These are phyloP conservation scores for Cataglyphis rosenhaueri DNA, from an alignment of 2,888 invertebrate species.

Conservation along the genomic window DNA sequence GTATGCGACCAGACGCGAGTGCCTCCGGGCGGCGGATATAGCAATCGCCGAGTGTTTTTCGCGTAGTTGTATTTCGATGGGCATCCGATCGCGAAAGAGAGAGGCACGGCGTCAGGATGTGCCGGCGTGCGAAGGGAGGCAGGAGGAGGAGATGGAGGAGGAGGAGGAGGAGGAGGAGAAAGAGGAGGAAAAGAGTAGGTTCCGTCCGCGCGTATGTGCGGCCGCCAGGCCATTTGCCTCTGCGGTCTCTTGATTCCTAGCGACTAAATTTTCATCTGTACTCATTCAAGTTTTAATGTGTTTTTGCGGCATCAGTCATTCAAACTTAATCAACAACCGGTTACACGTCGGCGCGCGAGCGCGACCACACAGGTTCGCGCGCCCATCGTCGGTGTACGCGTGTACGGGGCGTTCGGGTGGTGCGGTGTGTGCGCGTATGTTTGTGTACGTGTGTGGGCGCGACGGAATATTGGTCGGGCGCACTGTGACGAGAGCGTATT, in stretches of 20 bases:
- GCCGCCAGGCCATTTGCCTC: conserved; percentile 84
- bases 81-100: conserved; percentile 72
- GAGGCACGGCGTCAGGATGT: conserved; percentile 49
- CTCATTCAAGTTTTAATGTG: conserved; percentile 85
- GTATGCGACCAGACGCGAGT: conserved; percentile 73
- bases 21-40: conserved; percentile 71
- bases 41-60: conserved; percentile 79
- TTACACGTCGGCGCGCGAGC: conserved; percentile 74
- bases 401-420: conserved; percentile 52
- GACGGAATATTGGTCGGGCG: conserved; percentile 81
- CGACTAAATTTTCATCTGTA: conserved; percentile 85
- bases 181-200: conserved; percentile 58
- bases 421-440: background rate
- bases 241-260: conserved; percentile 85
- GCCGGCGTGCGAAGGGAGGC: conserved; percentile 33
- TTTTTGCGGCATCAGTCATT: conserved; percentile 85
- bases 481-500: conserved; percentile 84
- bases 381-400: conserved; percentile 62
- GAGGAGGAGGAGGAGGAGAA: conserved; percentile 34
- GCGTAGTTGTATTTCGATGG: conserved; percentile 80
- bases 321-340: conserved; percentile 84
- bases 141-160: conserved; percentile 35
- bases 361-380: conserved; percentile 53
- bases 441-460: conserved; percentile 68
- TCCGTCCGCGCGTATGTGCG: conserved; percentile 75